Evolutionary conservation across 2,888 invertebrate genomes (phyloP).

Genomic region (Brenthis daphne): DNA sequence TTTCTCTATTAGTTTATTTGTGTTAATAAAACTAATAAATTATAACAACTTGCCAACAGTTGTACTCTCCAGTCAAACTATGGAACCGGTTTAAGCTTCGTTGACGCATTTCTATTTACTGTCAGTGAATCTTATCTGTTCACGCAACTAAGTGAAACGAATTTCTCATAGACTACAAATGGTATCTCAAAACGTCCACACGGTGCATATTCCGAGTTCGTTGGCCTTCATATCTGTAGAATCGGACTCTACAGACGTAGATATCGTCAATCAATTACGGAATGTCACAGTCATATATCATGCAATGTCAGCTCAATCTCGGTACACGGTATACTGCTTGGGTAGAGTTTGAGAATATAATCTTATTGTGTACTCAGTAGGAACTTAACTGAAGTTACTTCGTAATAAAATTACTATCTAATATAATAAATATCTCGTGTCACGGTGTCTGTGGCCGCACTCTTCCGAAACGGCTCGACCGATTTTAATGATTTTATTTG

Average conservation of each 20-base stretch:
- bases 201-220: slow-evolving; percentile 36
- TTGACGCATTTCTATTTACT: slow-evolving; percentile 28
- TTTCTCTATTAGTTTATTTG: too few species aligned
- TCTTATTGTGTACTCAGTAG: slow-evolving; percentile 39
- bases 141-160: slow-evolving; percentile 33
- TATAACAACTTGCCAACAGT: slow-evolving; percentile 1
- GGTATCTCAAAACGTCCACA: slow-evolving; percentile 29
- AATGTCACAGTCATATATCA: slow-evolving; percentile 57
- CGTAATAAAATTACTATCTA: slow-evolving; percentile 30
- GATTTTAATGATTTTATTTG: too few species aligned
- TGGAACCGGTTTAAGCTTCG: slow-evolving; percentile 32
- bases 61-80: slow-evolving; percentile 20
- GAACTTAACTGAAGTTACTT: slow-evolving; percentile 32
- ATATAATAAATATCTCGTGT: too few species aligned
- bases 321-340: slow-evolving; percentile 36
- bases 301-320: slow-evolving; percentile 41
- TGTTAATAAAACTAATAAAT: too few species aligned
- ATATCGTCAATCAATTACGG: slow-evolving; percentile 64
- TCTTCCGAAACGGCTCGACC: too few species aligned
- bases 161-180: slow-evolving; percentile 31
- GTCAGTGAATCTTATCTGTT: slow-evolving; percentile 31
- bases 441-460: too few species aligned
- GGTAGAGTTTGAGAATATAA: slow-evolving; percentile 46
- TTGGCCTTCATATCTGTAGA: slow-evolving; percentile 37
- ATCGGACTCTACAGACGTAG: slow-evolving; percentile 43